phyloP scores from a whole-genome alignment of 1,140 invertebrate genomes.

The Hypsibius dujardini region DNA sequence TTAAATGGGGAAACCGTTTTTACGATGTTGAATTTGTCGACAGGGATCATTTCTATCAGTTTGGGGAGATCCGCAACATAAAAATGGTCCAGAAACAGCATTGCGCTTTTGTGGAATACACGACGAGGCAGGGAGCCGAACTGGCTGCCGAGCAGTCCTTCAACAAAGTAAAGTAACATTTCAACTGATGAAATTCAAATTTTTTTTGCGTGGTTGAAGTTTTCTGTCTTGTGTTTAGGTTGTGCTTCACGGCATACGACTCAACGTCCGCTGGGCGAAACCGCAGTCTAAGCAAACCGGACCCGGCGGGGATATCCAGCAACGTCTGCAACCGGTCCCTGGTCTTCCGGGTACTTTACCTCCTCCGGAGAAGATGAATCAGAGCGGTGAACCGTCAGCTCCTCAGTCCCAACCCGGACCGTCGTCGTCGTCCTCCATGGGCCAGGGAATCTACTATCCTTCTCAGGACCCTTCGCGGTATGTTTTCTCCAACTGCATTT shows the following conservation, averaged over 20 bases:
- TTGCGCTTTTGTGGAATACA: slow-evolving; percentile 95
- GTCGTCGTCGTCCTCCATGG: not conserved
- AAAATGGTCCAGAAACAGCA: slow-evolving; percentile 79
- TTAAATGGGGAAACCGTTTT: not conserved
- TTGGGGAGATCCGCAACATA: slow-evolving; percentile 87
- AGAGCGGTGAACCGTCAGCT: not conserved
- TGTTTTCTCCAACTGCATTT: not conserved
- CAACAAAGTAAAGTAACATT: slow-evolving; percentile 58
- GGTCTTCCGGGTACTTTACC: not conserved
- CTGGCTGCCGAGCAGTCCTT: slow-evolving; percentile 85
- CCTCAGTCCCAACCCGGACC: not conserved
- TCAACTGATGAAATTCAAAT: slow-evolving; percentile 29
- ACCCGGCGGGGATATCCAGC: not conserved
- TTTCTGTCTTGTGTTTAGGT: not conserved
- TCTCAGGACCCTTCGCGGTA: slow-evolving; percentile 4
- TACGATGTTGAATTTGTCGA: slow-evolving; percentile 22
- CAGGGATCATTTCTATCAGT: slow-evolving; percentile 88
- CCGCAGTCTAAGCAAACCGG: not conserved
- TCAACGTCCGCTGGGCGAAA: slow-evolving; percentile 13
- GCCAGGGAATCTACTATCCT: not conserved
- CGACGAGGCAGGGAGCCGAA: slow-evolving; percentile 68
- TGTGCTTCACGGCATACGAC: not conserved
- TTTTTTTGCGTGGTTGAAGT: not conserved
- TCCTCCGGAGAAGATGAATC: not conserved
- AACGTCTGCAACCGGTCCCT: not conserved